A percentile compares a stretch with the other conserved stretches of the same genome.
These are phyloP conservation scores for Cyclina sinensis DNA, from an alignment of 1,140 invertebrate species.

Conservation along the genomic window DNA sequence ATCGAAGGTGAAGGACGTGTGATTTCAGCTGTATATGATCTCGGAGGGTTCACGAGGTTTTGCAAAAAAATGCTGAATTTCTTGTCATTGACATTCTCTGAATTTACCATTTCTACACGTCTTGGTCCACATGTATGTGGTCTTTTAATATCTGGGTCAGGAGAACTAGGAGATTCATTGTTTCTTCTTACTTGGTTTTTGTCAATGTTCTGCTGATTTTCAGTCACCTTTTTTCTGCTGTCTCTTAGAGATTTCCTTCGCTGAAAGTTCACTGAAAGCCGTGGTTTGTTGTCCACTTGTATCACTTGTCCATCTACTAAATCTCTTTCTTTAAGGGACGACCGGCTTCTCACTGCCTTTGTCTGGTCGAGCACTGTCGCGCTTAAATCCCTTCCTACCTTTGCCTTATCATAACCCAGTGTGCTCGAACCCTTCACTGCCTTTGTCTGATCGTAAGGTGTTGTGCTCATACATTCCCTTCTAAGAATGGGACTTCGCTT, in stretches of 20 bases:
- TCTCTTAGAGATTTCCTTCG: not conserved
- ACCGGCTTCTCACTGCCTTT: not conserved
- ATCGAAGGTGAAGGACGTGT: not conserved
- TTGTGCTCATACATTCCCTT: not conserved
- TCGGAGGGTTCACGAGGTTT: not conserved
- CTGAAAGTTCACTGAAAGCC: not conserved
- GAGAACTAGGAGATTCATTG: not conserved
- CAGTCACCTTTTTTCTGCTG: not conserved
- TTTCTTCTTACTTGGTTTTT: not conserved
- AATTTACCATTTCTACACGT: not conserved
- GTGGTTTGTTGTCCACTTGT: not conserved
- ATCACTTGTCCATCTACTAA: not conserved
- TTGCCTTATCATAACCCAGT: not conserved
- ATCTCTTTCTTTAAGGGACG: not conserved
- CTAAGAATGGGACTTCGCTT: not conserved
- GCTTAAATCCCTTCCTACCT: not conserved
- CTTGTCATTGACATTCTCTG: not conserved
- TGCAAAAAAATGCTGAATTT: not conserved
- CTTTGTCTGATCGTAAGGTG: too few relatives aligned
- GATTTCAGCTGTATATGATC: not conserved
- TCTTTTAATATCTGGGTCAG: not conserved
- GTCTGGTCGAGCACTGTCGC: not conserved
- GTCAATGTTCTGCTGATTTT: not conserved
- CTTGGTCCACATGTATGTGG: not conserved
- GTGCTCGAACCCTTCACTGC: not conserved